A percentile compares a stretch with the other conserved stretches of the same genome.
Evolutionary conservation across 2,797 vertebrate genomes (phyloP).

Genomic region (Sphenodon punctatus): DNA sequence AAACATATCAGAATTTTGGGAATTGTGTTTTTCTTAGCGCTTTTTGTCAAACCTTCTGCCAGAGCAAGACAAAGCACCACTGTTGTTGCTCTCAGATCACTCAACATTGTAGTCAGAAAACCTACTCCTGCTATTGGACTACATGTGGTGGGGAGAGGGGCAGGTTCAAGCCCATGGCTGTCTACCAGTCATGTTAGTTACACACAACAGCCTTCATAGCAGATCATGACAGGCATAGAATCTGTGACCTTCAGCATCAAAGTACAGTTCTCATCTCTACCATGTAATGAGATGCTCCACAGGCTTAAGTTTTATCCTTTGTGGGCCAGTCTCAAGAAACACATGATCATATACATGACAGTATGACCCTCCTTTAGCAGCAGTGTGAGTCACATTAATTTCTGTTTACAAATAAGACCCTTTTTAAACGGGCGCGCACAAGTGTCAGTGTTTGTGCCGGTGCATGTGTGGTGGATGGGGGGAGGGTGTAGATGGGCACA

Average conservation of each 20-base stretch:
- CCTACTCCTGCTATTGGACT: no score
- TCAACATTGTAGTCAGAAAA: not conserved
- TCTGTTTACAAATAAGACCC: no score
- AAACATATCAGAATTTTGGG: not conserved
- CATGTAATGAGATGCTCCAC: not conserved
- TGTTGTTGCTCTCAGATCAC: not conserved
- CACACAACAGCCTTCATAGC: conserved; percentile 39
- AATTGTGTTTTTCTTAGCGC: not conserved
- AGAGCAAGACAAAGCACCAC: not conserved
- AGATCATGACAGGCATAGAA: conserved; percentile 14
- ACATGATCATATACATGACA: not conserved
- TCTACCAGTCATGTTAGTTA: not conserved
- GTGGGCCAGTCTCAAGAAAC: not conserved
- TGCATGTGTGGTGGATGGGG: no score
- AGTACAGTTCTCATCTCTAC: not conserved
- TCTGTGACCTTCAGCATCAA: not conserved
- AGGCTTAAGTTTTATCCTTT: not conserved
- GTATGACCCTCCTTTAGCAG: no score
- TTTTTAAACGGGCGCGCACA: no score
- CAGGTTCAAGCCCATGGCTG: no score
- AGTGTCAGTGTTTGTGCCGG: no score
- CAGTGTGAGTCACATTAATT: no score
- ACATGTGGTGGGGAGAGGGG: no score
- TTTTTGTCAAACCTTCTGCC: not conserved
- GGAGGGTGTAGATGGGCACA: no score